Conservation (phyloP, 2,113 vertebrate genomes). For the Mustelus asterias region DNA sequence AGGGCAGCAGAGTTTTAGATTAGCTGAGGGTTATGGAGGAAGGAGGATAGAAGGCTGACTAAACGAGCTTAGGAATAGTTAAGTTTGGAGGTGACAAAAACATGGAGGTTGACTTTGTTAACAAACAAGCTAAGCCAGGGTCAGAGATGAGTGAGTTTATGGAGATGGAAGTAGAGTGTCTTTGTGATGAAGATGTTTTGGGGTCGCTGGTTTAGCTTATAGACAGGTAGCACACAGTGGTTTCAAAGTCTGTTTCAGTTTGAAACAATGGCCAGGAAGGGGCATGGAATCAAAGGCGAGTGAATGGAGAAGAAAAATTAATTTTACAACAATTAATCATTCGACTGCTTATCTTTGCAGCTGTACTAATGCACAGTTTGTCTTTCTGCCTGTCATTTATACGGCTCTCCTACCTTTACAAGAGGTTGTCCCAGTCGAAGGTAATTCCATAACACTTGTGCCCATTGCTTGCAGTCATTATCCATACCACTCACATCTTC, state of each 20-base stretch:
- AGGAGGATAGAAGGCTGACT: background rate
- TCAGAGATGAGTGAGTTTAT: background rate
- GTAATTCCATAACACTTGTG: slow-evolving; percentile 45
- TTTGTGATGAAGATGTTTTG: background rate
- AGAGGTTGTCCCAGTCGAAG: slow-evolving; percentile 41
- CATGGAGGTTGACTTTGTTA: background rate
- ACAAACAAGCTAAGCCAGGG: background rate
- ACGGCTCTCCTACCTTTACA: slow-evolving; percentile 16
- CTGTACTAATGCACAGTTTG: background rate
- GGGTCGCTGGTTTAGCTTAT: background rate
- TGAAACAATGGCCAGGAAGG: background rate
- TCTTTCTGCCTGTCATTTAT: no score
- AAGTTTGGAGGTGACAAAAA: background rate
- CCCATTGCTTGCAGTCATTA: slow-evolving; percentile 41
- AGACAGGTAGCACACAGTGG: background rate
- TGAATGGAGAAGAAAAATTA: background rate
- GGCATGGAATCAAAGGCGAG: background rate
- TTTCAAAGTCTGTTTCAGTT: background rate
- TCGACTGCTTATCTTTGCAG: background rate
- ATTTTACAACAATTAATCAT: background rate
- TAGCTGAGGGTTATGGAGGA: background rate
- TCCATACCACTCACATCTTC: slow-evolving; percentile 45
- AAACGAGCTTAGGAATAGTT: background rate
- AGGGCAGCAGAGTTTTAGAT: background rate
- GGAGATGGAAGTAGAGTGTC: background rate